Conservation (phyloP, 1,140 invertebrate genomes). For the Polypedilum vanderplanki region DNA sequence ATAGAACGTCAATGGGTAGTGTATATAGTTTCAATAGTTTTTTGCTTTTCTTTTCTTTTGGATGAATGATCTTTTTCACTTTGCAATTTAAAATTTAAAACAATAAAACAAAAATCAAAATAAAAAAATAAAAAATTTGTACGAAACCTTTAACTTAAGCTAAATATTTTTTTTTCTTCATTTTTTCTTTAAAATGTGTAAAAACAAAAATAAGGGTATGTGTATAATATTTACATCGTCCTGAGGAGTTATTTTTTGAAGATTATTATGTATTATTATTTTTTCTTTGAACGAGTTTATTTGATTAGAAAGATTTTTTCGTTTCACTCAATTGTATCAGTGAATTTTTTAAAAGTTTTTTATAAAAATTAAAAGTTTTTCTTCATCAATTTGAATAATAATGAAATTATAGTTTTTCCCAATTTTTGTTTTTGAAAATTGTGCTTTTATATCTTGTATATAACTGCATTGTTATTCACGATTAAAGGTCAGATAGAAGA, state of each 20-base stretch:
- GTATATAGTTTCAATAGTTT: neutral
- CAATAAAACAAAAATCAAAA: neutral
- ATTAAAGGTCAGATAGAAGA: neutral
- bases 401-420: no score
- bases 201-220: constrained; percentile 5
- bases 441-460: neutral
- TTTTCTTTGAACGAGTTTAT: constrained; percentile 8
- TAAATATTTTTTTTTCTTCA: neutral
- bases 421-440: neutral
- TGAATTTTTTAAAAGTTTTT: neutral
- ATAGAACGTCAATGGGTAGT: neutral
- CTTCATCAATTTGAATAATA: no score
- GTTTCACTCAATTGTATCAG: neutral
- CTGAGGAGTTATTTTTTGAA: constrained; percentile 10
- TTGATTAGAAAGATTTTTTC: neutral
- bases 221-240: constrained; percentile 4
- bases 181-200: neutral
- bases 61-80: neutral
- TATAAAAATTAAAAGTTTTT: constrained; percentile 2
- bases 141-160: neutral
- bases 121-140: neutral
- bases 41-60: neutral
- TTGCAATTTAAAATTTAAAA: constrained; percentile 12
- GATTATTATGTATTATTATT: constrained; percentile 12
- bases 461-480: neutral